Evolutionary conservation across 2,797 vertebrate species (phyloP).

Genomic region (Varecia variegata): DNA sequence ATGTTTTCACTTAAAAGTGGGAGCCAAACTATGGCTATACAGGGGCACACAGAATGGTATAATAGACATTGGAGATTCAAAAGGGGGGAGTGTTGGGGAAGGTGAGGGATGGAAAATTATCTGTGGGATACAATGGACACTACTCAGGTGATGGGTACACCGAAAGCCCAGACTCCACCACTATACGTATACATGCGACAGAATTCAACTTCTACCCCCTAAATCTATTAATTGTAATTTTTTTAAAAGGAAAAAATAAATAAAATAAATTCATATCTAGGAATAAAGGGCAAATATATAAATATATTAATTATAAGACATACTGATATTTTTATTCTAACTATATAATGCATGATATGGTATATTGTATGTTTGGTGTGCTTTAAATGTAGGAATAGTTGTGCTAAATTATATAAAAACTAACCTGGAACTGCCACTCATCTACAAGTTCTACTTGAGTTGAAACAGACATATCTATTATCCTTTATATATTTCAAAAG

Average conservation of each 20-base stretch:
- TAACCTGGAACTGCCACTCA: neutral
- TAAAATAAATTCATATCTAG: neutral
- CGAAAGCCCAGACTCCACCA: neutral
- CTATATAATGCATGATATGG: neutral
- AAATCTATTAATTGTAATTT: neutral
- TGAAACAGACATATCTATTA: neutral
- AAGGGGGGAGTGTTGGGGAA: neutral
- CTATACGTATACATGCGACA: neutral
- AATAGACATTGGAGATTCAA: neutral
- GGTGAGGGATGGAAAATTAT: neutral
- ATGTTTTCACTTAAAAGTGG: neutral
- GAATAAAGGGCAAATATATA: neutral
- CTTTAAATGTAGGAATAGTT: neutral
- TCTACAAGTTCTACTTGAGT: neutral
- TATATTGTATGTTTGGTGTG: neutral
- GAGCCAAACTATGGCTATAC: neutral
- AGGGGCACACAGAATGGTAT: neutral
- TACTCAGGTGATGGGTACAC: neutral
- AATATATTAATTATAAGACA: neutral
- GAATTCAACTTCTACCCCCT: neutral
- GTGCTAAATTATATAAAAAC: neutral
- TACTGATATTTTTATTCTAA: neutral
- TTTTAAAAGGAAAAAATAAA: neutral
- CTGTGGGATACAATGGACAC: neutral
- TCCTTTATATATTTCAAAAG: slow-evolving; percentile 17